Percentiles rank a stretch among this genome's conserved stretches.
These are phyloP conservation scores for Pteria penguin DNA, from an alignment of 2,888 invertebrate genomes.

Conservation along the genomic window DNA sequence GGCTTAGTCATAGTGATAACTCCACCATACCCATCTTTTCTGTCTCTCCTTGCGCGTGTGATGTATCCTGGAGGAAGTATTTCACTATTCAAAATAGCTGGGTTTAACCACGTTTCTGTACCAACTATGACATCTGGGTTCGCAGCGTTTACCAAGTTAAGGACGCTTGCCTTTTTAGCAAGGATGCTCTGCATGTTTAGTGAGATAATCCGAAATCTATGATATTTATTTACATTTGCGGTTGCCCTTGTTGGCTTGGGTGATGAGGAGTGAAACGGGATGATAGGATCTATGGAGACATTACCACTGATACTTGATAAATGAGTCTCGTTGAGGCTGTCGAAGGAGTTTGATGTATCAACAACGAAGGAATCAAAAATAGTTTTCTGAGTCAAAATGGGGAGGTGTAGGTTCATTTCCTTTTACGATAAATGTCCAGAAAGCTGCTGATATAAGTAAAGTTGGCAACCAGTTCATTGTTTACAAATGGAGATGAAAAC, in stretches of 20 bases:
- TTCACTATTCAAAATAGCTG: background rate
- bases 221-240: background rate
- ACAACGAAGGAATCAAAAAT: background rate
- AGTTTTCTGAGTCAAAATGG: too few species aligned
- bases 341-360: background rate
- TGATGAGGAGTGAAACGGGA: background rate
- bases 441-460: too few species aligned
- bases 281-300: background rate
- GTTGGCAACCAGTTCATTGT: too few species aligned
- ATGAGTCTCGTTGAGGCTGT: background rate
- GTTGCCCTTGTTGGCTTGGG: background rate
- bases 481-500: too few species aligned
- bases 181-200: background rate
- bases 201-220: background rate
- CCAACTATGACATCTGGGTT: background rate
- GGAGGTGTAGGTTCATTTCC: too few species aligned
- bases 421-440: too few species aligned
- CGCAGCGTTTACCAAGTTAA: background rate
- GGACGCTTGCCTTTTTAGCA: slow-evolving; percentile 1
- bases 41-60: background rate
- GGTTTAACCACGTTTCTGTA: background rate
- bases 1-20: slow-evolving; percentile 4
- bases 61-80: background rate
- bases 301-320: background rate
- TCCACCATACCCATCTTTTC: background rate